phyloP scores from a whole-genome alignment of 1,140 invertebrate species.

The Zaprionus ghesquierei region DNA sequence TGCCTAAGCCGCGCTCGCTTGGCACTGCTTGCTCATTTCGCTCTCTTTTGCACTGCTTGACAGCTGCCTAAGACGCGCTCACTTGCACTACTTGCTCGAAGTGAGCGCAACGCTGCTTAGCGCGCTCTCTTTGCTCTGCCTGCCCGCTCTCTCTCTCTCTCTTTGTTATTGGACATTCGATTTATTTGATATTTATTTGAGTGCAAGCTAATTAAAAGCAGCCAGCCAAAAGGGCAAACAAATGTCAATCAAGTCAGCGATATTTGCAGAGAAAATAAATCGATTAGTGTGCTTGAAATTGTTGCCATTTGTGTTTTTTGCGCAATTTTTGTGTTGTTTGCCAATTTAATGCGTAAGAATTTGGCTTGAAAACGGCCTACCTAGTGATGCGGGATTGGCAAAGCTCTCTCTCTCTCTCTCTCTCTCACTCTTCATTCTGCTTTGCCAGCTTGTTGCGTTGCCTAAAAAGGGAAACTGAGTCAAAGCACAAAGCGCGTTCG shows the following conservation, averaged over 20 bases:
- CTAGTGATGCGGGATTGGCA: neutral
- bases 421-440: neutral
- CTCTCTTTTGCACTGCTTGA: too few species aligned
- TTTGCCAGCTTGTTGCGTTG: neutral
- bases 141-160: too few species aligned
- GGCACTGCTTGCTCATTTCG: too few species aligned
- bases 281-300: neutral
- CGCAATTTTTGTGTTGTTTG: neutral
- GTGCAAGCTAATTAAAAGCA: conserved; percentile 19
- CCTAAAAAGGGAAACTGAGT: conserved; percentile 1
- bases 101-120: too few species aligned
- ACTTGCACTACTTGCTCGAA: too few species aligned
- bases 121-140: too few species aligned
- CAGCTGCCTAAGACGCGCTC: too few species aligned
- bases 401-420: neutral
- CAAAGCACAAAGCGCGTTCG: neutral
- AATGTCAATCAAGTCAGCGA: neutral
- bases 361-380: conserved; percentile 62
- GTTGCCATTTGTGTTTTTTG: neutral
- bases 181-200: too few species aligned
- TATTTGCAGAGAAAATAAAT: neutral
- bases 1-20: too few species aligned
- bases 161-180: too few species aligned
- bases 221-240: conserved; percentile 15
- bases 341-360: conserved; percentile 59